phyloP scores from a whole-genome alignment of 2,797 vertebrate species.

The Betta splendens region DNA sequence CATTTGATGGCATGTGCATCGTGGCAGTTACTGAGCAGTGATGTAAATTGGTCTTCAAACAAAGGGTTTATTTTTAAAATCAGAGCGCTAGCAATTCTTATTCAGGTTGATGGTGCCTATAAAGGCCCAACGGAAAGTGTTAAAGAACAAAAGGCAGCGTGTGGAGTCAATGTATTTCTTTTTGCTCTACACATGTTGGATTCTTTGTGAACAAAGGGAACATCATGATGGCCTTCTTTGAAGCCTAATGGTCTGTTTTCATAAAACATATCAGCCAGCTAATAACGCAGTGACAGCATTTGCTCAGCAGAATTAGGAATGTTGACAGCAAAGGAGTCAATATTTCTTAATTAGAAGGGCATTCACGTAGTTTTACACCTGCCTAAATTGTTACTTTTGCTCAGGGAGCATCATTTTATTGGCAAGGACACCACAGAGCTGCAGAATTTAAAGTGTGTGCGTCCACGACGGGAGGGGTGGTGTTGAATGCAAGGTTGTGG shows the following conservation, averaged over 20 bases:
- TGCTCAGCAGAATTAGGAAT: slow-evolving; percentile 29
- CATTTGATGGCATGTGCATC: slow-evolving; percentile 66
- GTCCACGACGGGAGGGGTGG: not conserved
- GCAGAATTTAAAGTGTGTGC: slow-evolving; percentile 15
- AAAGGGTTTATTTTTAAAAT: slow-evolving; percentile 74
- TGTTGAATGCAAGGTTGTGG: slow-evolving; percentile 31
- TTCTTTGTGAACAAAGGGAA: slow-evolving; percentile 57
- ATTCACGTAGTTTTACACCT: slow-evolving; percentile 17
- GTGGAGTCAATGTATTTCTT: slow-evolving; percentile 58
- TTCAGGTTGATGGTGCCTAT: slow-evolving; percentile 63
- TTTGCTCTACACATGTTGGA: slow-evolving; percentile 62
- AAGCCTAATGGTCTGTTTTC: slow-evolving; percentile 48
- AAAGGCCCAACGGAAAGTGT: slow-evolving; percentile 47
- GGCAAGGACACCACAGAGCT: not conserved
- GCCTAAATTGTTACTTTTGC: not conserved
- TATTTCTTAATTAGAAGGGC: slow-evolving; percentile 9
- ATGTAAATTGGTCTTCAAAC: slow-evolving; percentile 74
- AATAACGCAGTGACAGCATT: slow-evolving; percentile 32
- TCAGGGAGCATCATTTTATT: not conserved
- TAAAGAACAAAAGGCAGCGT: slow-evolving; percentile 56
- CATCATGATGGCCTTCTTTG: slow-evolving; percentile 52
- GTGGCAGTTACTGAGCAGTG: slow-evolving; percentile 62
- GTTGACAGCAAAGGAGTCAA: slow-evolving; percentile 39
- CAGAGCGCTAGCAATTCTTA: slow-evolving; percentile 41
- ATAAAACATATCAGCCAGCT: slow-evolving; percentile 32